Evolutionary conservation across 2,888 invertebrate species (phyloP).

Genomic region (Pollenia angustigena): DNA sequence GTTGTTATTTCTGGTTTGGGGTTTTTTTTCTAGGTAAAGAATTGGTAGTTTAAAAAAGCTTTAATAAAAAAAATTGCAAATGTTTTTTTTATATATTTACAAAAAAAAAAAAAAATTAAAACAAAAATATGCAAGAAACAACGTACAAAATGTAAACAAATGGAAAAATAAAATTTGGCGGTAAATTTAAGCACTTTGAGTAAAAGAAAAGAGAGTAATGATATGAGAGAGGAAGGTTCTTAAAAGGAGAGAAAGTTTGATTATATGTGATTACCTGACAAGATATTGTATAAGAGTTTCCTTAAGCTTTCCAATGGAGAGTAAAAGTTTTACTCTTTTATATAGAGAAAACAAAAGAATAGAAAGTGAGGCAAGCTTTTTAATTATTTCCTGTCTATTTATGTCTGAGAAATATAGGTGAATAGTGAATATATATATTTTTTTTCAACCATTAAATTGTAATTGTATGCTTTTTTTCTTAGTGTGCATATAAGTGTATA

Average conservation of each 20-base stretch:
- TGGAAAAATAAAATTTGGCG: conserved; percentile 58
- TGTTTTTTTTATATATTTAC: conserved; percentile 16
- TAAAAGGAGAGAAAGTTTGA: background rate
- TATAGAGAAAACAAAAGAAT: background rate
- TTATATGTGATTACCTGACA: background rate
- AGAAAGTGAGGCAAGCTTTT: conserved; percentile 15
- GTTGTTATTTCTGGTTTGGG: background rate
- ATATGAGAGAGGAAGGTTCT: background rate
- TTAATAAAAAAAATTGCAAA: conserved; percentile 9
- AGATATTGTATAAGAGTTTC: conserved; percentile 40
- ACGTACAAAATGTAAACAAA: conserved; percentile 60
- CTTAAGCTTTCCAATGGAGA: conserved; percentile 28
- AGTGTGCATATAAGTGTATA: background rate
- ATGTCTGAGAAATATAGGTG: conserved; percentile 19
- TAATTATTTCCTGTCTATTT: background rate
- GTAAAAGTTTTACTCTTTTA: background rate
- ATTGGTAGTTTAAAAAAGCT: conserved; percentile 59
- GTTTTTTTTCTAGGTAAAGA: conserved; percentile 20
- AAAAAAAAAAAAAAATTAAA: conserved; percentile 4
- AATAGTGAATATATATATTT: conserved; percentile 5
- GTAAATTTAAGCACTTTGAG: conserved; percentile 30
- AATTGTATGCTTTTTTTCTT: background rate
- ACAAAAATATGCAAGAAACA: background rate
- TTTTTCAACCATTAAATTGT: conserved; percentile 19
- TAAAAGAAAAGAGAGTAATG: background rate